These are phyloP conservation scores for Pluvianellus socialis DNA, from an alignment of 2,113 vertebrate species.

Conservation along the genomic window DNA sequence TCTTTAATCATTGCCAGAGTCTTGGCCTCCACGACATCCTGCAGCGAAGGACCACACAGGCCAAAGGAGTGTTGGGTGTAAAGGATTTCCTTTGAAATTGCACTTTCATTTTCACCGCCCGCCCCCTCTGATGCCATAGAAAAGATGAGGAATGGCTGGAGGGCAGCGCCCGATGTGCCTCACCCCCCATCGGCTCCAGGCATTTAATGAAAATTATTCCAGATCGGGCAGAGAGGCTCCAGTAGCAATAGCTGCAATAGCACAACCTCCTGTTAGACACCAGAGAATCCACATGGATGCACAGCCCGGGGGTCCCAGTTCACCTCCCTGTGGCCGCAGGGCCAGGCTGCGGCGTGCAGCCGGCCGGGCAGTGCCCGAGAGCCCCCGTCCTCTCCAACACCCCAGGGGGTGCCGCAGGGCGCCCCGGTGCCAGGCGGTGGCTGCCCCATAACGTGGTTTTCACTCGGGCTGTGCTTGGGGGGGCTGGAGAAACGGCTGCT, in stretches of 20 bases:
- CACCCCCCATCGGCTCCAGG: not conserved
- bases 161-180: not conserved
- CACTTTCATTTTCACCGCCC: not conserved
- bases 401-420: fast-evolving
- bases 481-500: not conserved
- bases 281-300: not conserved
- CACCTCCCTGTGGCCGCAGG: fast-evolving
- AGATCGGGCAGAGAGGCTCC: not conserved
- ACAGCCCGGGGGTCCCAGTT: too few species aligned
- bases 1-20: not conserved
- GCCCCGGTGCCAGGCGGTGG: fast-evolving
- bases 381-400: not conserved
- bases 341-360: not conserved
- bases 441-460: fast-evolving
- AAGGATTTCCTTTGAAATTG: not conserved
- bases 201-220: not conserved
- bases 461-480: not conserved
- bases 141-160: not conserved
- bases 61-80: not conserved
- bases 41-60: fast-evolving
- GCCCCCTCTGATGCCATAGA: fast-evolving
- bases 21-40: not conserved
- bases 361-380: fast-evolving
- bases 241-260: not conserved
- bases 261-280: not conserved